Evolutionary conservation across 2,797 vertebrate genomes (phyloP).

Genomic region (Sphenopsis melanotis): DNA sequence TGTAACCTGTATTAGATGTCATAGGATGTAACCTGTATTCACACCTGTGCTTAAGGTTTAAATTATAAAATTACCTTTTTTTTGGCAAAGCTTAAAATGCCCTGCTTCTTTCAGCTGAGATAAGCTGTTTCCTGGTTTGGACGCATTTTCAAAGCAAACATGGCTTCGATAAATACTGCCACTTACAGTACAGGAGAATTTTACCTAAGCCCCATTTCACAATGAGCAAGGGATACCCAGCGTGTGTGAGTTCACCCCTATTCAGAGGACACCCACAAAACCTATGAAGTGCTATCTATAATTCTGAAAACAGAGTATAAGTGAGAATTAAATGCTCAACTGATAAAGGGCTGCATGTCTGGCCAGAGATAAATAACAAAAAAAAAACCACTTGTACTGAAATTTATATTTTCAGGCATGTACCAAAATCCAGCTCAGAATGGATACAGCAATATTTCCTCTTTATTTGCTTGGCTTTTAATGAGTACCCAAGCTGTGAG

Average conservation of each 20-base stretch:
- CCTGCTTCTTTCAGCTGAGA: not conserved
- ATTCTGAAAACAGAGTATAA: not conserved
- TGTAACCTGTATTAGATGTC: not conserved
- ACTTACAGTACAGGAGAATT: not conserved
- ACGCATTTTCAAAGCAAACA: not conserved
- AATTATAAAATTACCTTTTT: not conserved
- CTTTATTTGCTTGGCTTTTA: not conserved
- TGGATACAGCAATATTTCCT: not conserved
- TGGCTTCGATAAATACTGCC: not conserved
- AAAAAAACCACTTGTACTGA: not conserved
- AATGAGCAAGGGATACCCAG: accelerated
- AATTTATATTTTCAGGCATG: not conserved
- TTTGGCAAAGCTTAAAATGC: not conserved
- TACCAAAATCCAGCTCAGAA: not conserved
- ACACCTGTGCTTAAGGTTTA: not conserved
- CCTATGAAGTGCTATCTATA: not conserved
- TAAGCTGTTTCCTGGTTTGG: not conserved
- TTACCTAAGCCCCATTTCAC: not conserved
- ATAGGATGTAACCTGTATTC: not conserved
- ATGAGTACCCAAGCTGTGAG: not conserved
- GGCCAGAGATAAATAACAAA: not conserved
- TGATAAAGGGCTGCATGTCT: not conserved
- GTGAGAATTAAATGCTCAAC: not conserved
- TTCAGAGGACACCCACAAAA: not conserved
- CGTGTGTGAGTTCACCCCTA: not conserved